phyloP scores from a whole-genome alignment of 2,888 invertebrate species.

The Atrina japonica region DNA sequence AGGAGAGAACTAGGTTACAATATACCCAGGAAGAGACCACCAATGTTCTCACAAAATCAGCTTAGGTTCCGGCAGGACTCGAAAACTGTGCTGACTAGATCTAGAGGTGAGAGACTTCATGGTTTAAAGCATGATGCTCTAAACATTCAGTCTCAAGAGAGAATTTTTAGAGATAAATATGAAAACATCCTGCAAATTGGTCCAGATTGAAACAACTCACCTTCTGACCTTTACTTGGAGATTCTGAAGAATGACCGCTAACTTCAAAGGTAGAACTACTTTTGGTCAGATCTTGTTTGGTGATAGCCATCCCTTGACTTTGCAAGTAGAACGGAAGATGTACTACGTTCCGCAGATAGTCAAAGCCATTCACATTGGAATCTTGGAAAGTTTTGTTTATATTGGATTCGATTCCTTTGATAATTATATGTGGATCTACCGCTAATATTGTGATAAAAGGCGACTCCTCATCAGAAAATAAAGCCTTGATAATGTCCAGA shows the following conservation, averaged over 20 bases:
- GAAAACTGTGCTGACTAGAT: too few relatives aligned
- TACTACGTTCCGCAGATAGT: constrained; percentile 95
- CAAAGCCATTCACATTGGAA: constrained; percentile 95
- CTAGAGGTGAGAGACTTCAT: too few relatives aligned
- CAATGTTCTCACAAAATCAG: too few relatives aligned
- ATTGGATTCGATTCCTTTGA: constrained; percentile 86
- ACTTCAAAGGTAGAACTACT: constrained; percentile 54
- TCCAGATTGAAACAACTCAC: too few relatives aligned
- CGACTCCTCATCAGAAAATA: constrained; percentile 95
- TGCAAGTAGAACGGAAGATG: constrained; percentile 99
- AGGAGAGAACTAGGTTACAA: too few relatives aligned
- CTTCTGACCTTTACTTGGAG: constrained; percentile 48
- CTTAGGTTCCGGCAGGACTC: too few relatives aligned
- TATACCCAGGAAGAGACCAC: too few relatives aligned
- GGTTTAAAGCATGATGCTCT: too few relatives aligned
- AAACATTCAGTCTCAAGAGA: too few relatives aligned
- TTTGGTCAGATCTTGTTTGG: constrained; percentile 57
- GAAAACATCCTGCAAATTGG: too few relatives aligned
- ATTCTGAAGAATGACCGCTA: constrained; percentile 37
- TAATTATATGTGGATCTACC: constrained; percentile 99
- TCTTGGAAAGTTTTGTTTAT: constrained; percentile 84
- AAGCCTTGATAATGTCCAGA: constrained; percentile 95
- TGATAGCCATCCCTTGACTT: constrained; percentile 93
- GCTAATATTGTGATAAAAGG: constrained; percentile 98
- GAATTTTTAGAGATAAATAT: too few relatives aligned